phyloP scores from a whole-genome alignment of 2,888 invertebrate genomes.

The Pogonocherus hispidulus region DNA sequence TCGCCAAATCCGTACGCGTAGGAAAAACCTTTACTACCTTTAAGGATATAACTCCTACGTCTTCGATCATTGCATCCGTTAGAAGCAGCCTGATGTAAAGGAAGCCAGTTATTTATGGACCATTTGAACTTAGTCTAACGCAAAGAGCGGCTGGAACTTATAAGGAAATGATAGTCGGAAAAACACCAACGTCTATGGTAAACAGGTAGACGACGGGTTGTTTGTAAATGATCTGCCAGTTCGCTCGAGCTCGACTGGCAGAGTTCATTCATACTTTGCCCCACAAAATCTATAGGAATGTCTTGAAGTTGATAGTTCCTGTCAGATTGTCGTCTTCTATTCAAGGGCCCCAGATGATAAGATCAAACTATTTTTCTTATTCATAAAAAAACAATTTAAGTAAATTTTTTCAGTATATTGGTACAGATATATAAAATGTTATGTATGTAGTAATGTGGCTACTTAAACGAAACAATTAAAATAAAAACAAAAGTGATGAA shows the following conservation, averaged over 20 bases:
- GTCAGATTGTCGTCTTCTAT: too few relatives aligned
- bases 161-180: slow-evolving; percentile 45
- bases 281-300: background rate
- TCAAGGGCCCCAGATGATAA: too few relatives aligned
- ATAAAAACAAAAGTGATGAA: too few relatives aligned
- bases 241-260: background rate
- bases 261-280: slow-evolving; percentile 12
- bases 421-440: too few relatives aligned
- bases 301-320: background rate
- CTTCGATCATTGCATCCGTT: slow-evolving; percentile 51
- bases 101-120: slow-evolving; percentile 57
- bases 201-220: slow-evolving; percentile 41
- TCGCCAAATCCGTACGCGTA: slow-evolving; percentile 41
- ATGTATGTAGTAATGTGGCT: too few relatives aligned
- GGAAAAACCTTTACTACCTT: slow-evolving; percentile 49
- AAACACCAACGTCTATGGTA: slow-evolving; percentile 50
- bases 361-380: too few relatives aligned
- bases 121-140: slow-evolving; percentile 56
- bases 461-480: too few relatives aligned
- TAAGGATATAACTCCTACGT: slow-evolving; percentile 56
- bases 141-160: slow-evolving; percentile 39
- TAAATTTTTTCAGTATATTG: too few relatives aligned
- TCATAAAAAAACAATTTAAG: too few relatives aligned
- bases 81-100: slow-evolving; percentile 42
- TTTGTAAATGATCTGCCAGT: slow-evolving; percentile 44